phyloP scores from a whole-genome alignment of 2,888 invertebrate species.

The Eristalis pertinax region DNA sequence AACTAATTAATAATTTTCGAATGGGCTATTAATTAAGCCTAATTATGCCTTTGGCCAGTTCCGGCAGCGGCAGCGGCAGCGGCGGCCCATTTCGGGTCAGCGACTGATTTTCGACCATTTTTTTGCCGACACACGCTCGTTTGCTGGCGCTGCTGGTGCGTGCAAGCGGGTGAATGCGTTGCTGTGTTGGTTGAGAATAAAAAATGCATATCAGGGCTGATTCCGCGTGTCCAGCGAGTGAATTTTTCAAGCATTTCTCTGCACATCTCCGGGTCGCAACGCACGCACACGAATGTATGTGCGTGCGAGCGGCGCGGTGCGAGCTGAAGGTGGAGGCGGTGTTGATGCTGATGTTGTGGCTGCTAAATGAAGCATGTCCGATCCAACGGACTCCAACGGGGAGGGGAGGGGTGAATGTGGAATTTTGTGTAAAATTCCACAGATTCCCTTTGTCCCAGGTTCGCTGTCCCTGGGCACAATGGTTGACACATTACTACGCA shows the following conservation, averaged over 20 bases:
- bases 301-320: neutral
- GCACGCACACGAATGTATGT: neutral
- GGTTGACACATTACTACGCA: slow-evolving; percentile 40
- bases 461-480: slow-evolving; percentile 32
- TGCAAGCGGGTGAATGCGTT: neutral
- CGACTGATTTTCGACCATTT: slow-evolving; percentile 26
- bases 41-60: slow-evolving; percentile 77
- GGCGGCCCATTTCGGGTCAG: slow-evolving; percentile 38
- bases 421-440: slow-evolving; percentile 51
- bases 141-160: neutral
- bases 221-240: neutral
- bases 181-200: slow-evolving; percentile 14
- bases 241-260: slow-evolving; percentile 38
- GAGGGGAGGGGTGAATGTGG: slow-evolving; percentile 9
- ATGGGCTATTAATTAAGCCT: slow-evolving; percentile 82
- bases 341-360: slow-evolving; percentile 55
- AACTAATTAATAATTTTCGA: slow-evolving; percentile 82
- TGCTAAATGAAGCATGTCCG: slow-evolving; percentile 54
- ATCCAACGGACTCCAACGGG: neutral
- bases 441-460: slow-evolving; percentile 6
- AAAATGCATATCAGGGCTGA: slow-evolving; percentile 28
- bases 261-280: slow-evolving; percentile 11
- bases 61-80: slow-evolving; percentile 22
- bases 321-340: neutral
- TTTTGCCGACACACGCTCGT: slow-evolving; percentile 15